phyloP scores from a whole-genome alignment of 2,797 vertebrate species.

The Austrolebias charrua region DNA sequence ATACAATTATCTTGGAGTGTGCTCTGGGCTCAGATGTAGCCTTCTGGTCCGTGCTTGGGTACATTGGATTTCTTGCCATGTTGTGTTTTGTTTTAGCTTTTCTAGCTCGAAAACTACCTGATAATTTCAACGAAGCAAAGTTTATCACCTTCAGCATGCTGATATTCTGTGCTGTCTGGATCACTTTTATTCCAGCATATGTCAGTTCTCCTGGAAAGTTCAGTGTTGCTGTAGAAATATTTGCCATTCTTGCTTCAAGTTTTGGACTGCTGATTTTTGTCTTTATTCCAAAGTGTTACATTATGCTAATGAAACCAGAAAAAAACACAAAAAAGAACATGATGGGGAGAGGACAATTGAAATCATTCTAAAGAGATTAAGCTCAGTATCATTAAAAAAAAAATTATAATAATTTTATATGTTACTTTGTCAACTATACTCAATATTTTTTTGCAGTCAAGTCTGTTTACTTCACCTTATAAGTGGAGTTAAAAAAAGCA shows the following conservation, averaged over 20 bases:
- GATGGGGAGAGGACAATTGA: background rate
- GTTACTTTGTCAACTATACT: too few species aligned
- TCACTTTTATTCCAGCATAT: slow-evolving; percentile 75
- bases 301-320: background rate
- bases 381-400: too few species aligned
- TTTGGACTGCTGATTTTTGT: background rate
- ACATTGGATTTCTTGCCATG: background rate
- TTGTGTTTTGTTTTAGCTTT: slow-evolving; percentile 1
- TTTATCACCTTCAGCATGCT: slow-evolving; percentile 78
- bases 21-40: slow-evolving; percentile 65
- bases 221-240: slow-evolving; percentile 66
- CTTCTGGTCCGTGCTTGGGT: background rate
- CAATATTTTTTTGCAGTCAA: too few species aligned
- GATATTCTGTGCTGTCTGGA: slow-evolving; percentile 74
- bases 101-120: slow-evolving; percentile 62
- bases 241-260: background rate
- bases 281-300: background rate
- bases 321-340: background rate
- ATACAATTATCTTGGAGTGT: slow-evolving; percentile 55
- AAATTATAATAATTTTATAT: too few species aligned
- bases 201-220: slow-evolving; percentile 76
- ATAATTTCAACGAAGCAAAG: slow-evolving; percentile 75
- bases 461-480: too few species aligned
- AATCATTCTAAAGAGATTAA: background rate
- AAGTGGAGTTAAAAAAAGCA: too few species aligned